Evolutionary conservation across 2,888 invertebrate species (phyloP).

Genomic region (Ceratothoa steindachneri): DNA sequence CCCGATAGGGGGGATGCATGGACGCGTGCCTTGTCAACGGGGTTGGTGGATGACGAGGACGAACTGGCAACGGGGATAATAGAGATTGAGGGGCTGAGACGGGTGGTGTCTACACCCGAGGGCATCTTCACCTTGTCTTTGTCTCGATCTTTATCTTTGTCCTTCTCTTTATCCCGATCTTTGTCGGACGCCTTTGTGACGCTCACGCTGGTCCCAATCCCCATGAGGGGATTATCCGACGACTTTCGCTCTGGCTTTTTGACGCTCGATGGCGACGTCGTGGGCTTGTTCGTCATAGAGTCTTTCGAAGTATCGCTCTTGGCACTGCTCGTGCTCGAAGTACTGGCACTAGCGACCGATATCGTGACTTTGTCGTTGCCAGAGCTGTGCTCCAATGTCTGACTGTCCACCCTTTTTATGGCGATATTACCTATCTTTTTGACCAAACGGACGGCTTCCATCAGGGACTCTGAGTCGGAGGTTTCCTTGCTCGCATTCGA

Average conservation of each 20-base stretch:
- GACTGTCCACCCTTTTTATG: conserved; percentile 34
- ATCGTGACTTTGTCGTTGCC: conserved; percentile 20
- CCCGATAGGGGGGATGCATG: neutral
- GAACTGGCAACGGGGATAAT: conserved; percentile 37
- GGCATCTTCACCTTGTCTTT: conserved; percentile 40
- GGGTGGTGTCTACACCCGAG: conserved; percentile 41
- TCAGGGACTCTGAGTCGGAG: conserved; percentile 19
- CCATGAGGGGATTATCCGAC: conserved; percentile 1
- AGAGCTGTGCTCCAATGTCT: conserved; percentile 18
- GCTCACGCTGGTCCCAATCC: conserved; percentile 1
- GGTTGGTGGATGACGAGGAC: neutral
- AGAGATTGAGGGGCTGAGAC: conserved; percentile 43
- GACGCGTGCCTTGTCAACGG: neutral
- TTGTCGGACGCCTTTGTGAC: conserved; percentile 10
- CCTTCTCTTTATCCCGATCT: conserved; percentile 21
- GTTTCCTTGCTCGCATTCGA: conserved; percentile 13
- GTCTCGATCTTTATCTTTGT: conserved; percentile 27
- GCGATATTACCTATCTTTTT: conserved; percentile 44
- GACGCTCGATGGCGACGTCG: neutral
- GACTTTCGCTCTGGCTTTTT: conserved; percentile 1
- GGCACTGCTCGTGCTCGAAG: neutral
- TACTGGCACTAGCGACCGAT: conserved; percentile 7
- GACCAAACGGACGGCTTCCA: conserved; percentile 35
- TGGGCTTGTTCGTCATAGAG: neutral
- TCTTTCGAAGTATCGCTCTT: neutral